Evolutionary conservation across 2,888 invertebrate genomes (phyloP), one percentile per base, ranked within the genome.

Genomic region (Neoaliturus tenellus): DNA sequence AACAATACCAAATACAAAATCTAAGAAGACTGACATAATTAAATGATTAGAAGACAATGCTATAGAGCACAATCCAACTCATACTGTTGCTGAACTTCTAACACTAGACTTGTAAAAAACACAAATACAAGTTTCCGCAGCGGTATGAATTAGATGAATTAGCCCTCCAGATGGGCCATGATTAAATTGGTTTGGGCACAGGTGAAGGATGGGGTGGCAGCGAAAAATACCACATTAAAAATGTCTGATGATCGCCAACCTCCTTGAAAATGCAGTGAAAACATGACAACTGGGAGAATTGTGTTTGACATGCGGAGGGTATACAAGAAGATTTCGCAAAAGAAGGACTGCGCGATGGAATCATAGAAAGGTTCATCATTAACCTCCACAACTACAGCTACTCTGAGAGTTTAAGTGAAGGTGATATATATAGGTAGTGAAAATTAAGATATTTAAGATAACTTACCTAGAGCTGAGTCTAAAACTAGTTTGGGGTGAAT

Each of bases 111-210:
- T n/a, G n/a, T n/a, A n/a, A 8, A 17, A 14, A 31, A 17, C 2
- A 28, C 6, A 69, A 8, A 69, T 14, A 69, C 12, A 69, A n/a
- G 3, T 69, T 25, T 69, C 58, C 58, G 6, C 23, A 2, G 1
- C 6, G 25, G 20, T 28, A 69, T 35, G 14, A 69, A 31, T 35
- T 69, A 14, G 69, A 69, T 35, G 31, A 31, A 69, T 17, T 69
- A 6, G 69, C 69, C 8, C 14, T 3, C 10, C 33, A 33, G 28
- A 69, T 33, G 33, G 35, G 69, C 1, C 69, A 69, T 33, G 31
- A 69, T 69, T 8, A 35, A 69, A 17, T n/a, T 69, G 23, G n/a
- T 69, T 28, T 69, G 33, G 69, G 69, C 69, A 31, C 5, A 69
- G n/a, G 69, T 69, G 69, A 69, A 69, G n/a, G 69, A 35, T 14